A percentile compares a stretch with the other conserved stretches of the same genome.
Conservation (phyloP, 2,888 invertebrate genomes). For the Aromia moschata region DNA sequence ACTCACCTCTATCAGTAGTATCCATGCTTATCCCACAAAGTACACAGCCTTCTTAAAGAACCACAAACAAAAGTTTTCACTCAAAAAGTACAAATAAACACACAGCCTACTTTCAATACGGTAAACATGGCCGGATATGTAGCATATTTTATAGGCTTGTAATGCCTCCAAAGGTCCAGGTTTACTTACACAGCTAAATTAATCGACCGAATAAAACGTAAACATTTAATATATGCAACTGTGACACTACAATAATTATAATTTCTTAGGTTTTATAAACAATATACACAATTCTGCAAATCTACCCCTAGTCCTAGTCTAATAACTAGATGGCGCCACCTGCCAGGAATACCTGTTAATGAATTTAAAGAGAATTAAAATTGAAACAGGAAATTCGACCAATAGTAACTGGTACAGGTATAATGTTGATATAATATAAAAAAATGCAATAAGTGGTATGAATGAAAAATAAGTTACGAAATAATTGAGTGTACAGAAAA, state of each 20-base stretch:
- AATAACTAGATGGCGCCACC: slow-evolving; percentile 10
- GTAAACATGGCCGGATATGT: slow-evolving; percentile 59
- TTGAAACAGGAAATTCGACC: not conserved
- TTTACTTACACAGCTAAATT: slow-evolving; percentile 16
- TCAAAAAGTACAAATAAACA: slow-evolving; percentile 56
- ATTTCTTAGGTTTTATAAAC: slow-evolving; percentile 10
- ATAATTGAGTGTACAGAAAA: too few species aligned
- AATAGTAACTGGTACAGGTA: not conserved
- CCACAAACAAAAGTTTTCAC: slow-evolving; percentile 50
- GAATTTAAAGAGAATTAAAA: not conserved
- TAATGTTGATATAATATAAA: too few species aligned
- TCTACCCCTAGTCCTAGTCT: not conserved
- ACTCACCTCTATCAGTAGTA: slow-evolving; percentile 43
- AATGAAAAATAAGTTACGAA: too few species aligned
- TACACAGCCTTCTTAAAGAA: slow-evolving; percentile 29
- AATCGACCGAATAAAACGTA: slow-evolving; percentile 1
- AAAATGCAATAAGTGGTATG: too few species aligned
- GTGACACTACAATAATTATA: slow-evolving; percentile 5
- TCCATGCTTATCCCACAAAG: slow-evolving; percentile 31
- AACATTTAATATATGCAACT: slow-evolving; percentile 2
- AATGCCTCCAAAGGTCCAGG: not conserved
- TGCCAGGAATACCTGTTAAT: not conserved
- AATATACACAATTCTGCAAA: slow-evolving; percentile 4
- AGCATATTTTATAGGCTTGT: slow-evolving; percentile 28
- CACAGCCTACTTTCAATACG: slow-evolving; percentile 60